Percentiles rank a stretch among this genome's conserved stretches.
Evolutionary conservation across 2,113 vertebrate genomes (phyloP).

Genomic region (Ophiodon elongatus): DNA sequence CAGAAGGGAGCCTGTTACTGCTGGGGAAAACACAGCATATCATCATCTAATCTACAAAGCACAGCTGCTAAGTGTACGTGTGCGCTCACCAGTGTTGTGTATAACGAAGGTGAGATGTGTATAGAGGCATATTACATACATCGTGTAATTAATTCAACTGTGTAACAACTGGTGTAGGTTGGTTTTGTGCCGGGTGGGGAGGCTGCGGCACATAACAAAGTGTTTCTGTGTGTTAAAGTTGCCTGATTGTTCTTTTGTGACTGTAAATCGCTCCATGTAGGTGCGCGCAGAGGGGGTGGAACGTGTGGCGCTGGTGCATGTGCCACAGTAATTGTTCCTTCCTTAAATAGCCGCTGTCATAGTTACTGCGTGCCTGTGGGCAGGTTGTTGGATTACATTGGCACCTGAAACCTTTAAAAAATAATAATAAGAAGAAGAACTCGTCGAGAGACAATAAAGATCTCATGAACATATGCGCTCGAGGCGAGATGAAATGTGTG

Average conservation of each 20-base stretch:
- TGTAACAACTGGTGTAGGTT: conserved; percentile 20
- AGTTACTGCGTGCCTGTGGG: conserved; percentile 76
- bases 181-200: conserved; percentile 1
- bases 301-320: conserved; percentile 61
- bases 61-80: conserved; percentile 63
- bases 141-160: conserved; percentile 46
- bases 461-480: neutral
- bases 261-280: conserved; percentile 56
- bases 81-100: conserved; percentile 5
- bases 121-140: conserved; percentile 9
- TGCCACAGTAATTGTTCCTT: conserved; percentile 80
- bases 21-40: conserved; percentile 75
- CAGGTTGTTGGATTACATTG: conserved; percentile 74
- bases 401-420: conserved; percentile 73
- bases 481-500: neutral
- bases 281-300: conserved; percentile 58
- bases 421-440: conserved; percentile 49
- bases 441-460: conserved; percentile 31
- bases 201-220: conserved; percentile 28
- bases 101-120: conserved; percentile 10
- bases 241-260: conserved; percentile 58
- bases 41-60: conserved; percentile 74
- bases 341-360: conserved; percentile 84
- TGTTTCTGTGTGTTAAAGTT: conserved; percentile 68
- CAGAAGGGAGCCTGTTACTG: conserved; percentile 79